Percentiles rank a stretch among this genome's conserved stretches.
phyloP scores from a whole-genome alignment of 1,140 invertebrate genomes.

The Euschistus heros region DNA sequence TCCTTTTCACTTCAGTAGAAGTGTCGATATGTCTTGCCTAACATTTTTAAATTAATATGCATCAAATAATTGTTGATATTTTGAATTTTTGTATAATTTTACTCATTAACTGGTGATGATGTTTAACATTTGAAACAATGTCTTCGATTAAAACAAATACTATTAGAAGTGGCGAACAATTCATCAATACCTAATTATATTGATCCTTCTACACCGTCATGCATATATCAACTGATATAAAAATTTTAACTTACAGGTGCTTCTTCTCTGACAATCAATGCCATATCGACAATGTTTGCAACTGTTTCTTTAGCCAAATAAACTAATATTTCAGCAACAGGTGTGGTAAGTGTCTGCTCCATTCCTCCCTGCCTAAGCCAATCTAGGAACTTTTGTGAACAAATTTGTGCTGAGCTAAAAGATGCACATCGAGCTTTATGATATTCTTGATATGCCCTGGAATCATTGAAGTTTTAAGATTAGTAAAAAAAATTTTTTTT shows the following conservation, averaged over 20 bases:
- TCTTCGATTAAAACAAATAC: neutral
- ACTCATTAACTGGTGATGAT: neutral
- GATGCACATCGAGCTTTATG: slow-evolving; percentile 24
- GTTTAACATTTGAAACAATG: neutral
- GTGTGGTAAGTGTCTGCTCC: slow-evolving; percentile 8
- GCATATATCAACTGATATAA: neutral
- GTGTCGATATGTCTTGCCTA: too few species aligned
- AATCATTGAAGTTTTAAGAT: neutral
- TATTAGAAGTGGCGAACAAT: neutral
- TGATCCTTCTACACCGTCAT: neutral
- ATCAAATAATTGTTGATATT: neutral
- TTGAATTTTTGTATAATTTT: neutral
- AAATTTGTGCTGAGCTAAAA: slow-evolving; percentile 21
- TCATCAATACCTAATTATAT: neutral
- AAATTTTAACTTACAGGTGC: neutral
- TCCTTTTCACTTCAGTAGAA: too few species aligned
- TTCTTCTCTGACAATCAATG: slow-evolving; percentile 43
- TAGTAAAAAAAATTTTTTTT: too few species aligned
- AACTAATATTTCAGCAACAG: slow-evolving; percentile 43
- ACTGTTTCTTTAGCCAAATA: slow-evolving; percentile 58
- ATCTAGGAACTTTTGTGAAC: slow-evolving; percentile 19
- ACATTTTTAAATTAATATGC: neutral
- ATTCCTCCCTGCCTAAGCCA: slow-evolving; percentile 23
- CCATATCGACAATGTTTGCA: slow-evolving; percentile 52
- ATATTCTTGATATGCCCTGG: slow-evolving; percentile 25